Evolutionary conservation across 1,140 invertebrate species (phyloP), one percentile per base, ranked within the genome.

Genomic region (Calosoma granatense): DNA sequence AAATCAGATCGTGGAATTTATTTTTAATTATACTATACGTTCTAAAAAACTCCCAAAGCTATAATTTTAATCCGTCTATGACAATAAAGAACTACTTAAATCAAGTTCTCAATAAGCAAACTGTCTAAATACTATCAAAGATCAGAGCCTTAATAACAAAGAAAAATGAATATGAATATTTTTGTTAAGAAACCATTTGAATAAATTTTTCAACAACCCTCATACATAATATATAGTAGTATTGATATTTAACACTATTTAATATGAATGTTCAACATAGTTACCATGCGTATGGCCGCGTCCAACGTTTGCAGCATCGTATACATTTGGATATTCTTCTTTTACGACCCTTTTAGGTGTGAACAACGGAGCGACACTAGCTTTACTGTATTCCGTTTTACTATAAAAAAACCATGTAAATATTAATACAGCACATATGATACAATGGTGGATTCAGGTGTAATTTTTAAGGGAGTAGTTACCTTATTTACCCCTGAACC

Each of bases 71-170:
- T n/a, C n/a, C n/a, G n/a, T n/a, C n/a, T n/a, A n/a, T n/a, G n/a
- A n/a, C n/a, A n/a, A n/a, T n/a, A n/a, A n/a, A n/a, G n/a, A n/a
- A n/a, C n/a, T n/a, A n/a, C n/a, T n/a, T n/a, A n/a, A n/a, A n/a
- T n/a, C n/a, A n/a, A n/a, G n/a, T n/a, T n/a, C n/a, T n/a, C n/a
- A n/a, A n/a, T n/a, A n/a, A n/a, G n/a, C n/a, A n/a, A n/a, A n/a
- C n/a, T n/a, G 66, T 60, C 57, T 54, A 60, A 63, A 56, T 60
- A 59, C 23, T 23, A 20, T 22, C 20, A 9, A 59, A 52, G 14
- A 14, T 43, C 36, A 14, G 19, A 51, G 56, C 21, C 11, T 30
- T 17, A 51, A 22, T 36, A 15, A 56, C 55, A 43, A 19, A 41
- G 22, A 9, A 54, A 61, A 52, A 41, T 19, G 19, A 59, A 43